These are phyloP conservation scores for Schizopygopsis malacanthus DNA, from an alignment of 2,797 vertebrate genomes.

Conservation along the genomic window DNA sequence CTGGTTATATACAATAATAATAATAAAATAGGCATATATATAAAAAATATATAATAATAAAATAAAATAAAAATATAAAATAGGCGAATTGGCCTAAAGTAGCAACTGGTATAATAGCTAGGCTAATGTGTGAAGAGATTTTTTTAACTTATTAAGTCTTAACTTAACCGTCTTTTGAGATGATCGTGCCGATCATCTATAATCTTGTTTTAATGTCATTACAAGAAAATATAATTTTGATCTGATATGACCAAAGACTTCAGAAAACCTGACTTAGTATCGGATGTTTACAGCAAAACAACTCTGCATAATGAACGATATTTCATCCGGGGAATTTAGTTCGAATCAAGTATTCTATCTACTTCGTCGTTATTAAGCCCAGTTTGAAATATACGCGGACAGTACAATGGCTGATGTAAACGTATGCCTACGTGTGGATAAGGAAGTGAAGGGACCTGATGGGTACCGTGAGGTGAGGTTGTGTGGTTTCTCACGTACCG, in stretches of 20 bases:
- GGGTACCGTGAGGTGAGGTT: conserved; percentile 3
- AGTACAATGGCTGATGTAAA: neutral
- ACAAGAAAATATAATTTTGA: neutral
- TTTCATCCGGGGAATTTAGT: neutral
- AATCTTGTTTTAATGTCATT: neutral
- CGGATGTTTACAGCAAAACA: neutral
- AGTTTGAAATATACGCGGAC: neutral
- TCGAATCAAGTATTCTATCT: neutral
- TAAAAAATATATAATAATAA: neutral
- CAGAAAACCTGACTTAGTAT: neutral
- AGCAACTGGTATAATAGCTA: neutral
- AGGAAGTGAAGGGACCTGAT: conserved; percentile 4
- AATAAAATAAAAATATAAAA: neutral
- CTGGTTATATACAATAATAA: neutral
- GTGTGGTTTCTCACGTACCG: conserved; percentile 49
- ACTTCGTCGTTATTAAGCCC: neutral
- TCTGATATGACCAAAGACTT: neutral
- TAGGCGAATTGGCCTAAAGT: neutral
- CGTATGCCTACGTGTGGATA: neutral
- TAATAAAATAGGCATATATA: neutral
- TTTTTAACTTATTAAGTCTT: neutral
- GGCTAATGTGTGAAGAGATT: neutral
- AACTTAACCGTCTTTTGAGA: neutral
- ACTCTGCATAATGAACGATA: neutral
- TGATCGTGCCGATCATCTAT: neutral